Evolutionary conservation across 2,888 invertebrate species (phyloP).

Genomic region (Smittia sp.): DNA sequence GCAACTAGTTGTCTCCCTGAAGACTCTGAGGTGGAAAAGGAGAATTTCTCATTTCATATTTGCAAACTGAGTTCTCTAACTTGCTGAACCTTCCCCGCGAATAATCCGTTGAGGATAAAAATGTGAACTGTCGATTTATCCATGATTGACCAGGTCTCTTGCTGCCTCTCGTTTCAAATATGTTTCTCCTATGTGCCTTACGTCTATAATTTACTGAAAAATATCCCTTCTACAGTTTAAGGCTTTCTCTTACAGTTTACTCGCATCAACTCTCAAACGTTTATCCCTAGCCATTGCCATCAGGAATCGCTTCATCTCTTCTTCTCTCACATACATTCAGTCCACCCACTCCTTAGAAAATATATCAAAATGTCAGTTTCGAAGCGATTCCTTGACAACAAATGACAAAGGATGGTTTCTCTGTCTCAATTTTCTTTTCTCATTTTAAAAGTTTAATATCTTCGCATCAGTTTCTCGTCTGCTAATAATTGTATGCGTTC

Average conservation of each 20-base stretch:
- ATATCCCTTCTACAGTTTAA: slow-evolving; percentile 34
- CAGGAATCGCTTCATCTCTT: not conserved
- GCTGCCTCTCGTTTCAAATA: not conserved
- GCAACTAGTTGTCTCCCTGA: too few species aligned
- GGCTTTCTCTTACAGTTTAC: slow-evolving; percentile 15
- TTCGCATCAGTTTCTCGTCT: not conserved
- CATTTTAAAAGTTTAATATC: not conserved
- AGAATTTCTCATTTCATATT: slow-evolving; percentile 2
- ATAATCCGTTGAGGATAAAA: not conserved
- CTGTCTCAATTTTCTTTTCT: not conserved
- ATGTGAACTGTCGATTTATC: not conserved
- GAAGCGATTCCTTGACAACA: not conserved
- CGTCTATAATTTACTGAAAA: slow-evolving; percentile 28
- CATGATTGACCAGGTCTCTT: not conserved
- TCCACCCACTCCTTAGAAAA: not conserved
- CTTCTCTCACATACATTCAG: not conserved
- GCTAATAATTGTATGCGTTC: slow-evolving; percentile 36
- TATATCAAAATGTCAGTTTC: not conserved
- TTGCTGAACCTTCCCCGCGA: too few species aligned
- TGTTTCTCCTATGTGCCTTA: slow-evolving; percentile 2
- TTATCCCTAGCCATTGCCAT: not conserved
- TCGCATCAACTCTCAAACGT: not conserved
- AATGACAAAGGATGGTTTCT: not conserved
- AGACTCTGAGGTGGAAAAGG: not conserved
- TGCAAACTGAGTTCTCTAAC: not conserved